Evolutionary conservation across 2,797 vertebrate species (phyloP).

Genomic region (Coranthus polyacanthus): DNA sequence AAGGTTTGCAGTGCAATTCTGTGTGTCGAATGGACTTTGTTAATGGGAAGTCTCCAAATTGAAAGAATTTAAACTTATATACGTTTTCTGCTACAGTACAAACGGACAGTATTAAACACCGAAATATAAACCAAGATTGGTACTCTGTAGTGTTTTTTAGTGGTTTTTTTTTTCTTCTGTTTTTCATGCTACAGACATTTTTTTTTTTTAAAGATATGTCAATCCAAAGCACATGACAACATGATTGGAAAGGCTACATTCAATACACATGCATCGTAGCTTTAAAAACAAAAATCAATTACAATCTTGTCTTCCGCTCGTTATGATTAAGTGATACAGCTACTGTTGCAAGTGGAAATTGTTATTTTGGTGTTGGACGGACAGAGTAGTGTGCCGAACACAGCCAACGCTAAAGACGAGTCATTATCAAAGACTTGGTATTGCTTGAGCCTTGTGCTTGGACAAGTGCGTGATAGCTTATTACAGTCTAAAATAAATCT

Average conservation of each 20-base stretch:
- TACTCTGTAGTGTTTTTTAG: slow-evolving; percentile 53
- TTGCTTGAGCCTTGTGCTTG: slow-evolving; percentile 83
- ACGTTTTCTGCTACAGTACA: slow-evolving; percentile 56
- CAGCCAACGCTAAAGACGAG: slow-evolving; percentile 54
- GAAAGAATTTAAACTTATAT: slow-evolving; percentile 47
- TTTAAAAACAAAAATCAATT: slow-evolving; percentile 56
- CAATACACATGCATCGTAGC: slow-evolving; percentile 80
- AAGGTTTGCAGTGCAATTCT: slow-evolving; percentile 71
- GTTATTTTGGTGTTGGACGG: slow-evolving; percentile 67
- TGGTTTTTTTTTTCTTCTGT: too few relatives aligned
- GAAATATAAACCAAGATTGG: slow-evolving; percentile 59
- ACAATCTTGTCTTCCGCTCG: slow-evolving; percentile 73
- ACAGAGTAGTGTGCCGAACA: slow-evolving; percentile 51
- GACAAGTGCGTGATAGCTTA: slow-evolving; percentile 76
- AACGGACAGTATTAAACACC: slow-evolving; percentile 61
- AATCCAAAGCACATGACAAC: slow-evolving; percentile 74
- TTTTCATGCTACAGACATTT: slow-evolving; percentile 75
- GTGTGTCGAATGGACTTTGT: slow-evolving; percentile 49
- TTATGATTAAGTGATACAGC: slow-evolving; percentile 54
- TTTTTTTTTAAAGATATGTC: slow-evolving; percentile 65
- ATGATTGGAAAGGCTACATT: slow-evolving; percentile 79
- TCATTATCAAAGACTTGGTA: slow-evolving; percentile 64
- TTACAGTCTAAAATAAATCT: slow-evolving; percentile 59
- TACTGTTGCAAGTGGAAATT: slow-evolving; percentile 57
- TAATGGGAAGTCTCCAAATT: slow-evolving; percentile 56